These are phyloP conservation scores for Martes martes DNA, from an alignment of 2,113 vertebrate genomes.

Conservation along the genomic window DNA sequence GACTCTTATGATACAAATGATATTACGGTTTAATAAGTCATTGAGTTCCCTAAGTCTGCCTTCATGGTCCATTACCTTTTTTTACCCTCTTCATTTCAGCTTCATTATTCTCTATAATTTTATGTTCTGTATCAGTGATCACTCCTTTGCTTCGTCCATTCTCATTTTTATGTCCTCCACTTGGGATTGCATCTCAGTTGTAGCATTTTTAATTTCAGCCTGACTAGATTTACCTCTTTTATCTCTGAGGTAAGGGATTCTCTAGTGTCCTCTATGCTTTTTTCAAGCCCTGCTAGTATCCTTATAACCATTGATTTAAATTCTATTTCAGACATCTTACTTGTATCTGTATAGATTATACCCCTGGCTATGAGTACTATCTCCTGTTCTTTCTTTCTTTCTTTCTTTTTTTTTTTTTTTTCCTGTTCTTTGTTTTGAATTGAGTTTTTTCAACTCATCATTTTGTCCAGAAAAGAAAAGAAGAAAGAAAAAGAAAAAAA, in stretches of 20 bases:
- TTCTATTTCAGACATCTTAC: too few relatives aligned
- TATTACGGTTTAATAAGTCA: background rate
- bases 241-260: too few relatives aligned
- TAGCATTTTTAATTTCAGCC: background rate
- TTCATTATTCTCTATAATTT: background rate
- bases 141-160: background rate
- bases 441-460: too few relatives aligned
- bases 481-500: background rate
- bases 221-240: too few relatives aligned
- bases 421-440: too few relatives aligned
- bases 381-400: too few relatives aligned
- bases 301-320: too few relatives aligned
- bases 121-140: background rate
- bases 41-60: background rate
- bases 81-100: background rate
- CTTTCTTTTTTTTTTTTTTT: too few relatives aligned
- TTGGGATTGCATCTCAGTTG: background rate
- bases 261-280: too few relatives aligned
- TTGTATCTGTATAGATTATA: too few relatives aligned
- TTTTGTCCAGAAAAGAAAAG: background rate
- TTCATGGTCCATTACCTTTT: background rate
- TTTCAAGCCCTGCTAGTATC: too few relatives aligned
- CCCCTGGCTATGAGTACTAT: too few relatives aligned
- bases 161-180: background rate
- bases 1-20: background rate